phyloP scores from a whole-genome alignment of 64 coral and sea anemone genomes.

The Orbicella faveolata region DNA sequence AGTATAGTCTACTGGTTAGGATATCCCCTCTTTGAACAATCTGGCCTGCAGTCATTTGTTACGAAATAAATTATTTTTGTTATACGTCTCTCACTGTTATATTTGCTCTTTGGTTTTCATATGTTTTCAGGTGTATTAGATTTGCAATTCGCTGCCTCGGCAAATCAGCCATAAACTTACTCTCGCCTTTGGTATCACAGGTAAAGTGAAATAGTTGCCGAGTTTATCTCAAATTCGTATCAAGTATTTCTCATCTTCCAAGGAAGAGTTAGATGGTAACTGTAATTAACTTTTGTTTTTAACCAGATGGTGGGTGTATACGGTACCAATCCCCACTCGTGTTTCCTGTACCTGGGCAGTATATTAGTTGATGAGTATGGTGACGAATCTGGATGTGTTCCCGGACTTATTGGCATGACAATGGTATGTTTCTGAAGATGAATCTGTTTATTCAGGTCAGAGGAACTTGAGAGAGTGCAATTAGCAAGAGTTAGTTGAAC shows the following conservation, averaged over 20 bases:
- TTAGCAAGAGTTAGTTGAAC: too few species aligned
- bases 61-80: not conserved
- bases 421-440: conserved; percentile 46
- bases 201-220: conserved; percentile 14
- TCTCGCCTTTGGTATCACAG: conserved; percentile 80
- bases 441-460: too few species aligned
- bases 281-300: not conserved
- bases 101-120: not conserved
- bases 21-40: too few species aligned
- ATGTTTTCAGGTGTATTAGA: conserved; percentile 75
- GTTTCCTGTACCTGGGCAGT: conserved; percentile 92
- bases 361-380: conserved; percentile 97
- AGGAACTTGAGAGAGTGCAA: too few species aligned
- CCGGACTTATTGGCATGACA: conserved; percentile 85
- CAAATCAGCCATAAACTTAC: conserved; percentile 77
- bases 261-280: not conserved
- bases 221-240: not conserved
- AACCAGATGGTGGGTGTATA: conserved; percentile 79
- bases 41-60: too few species aligned
- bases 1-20: too few species aligned
- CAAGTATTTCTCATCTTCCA: not conserved
- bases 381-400: conserved; percentile 77
- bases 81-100: not conserved
- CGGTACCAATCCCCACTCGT: conserved; percentile 80
- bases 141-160: conserved; percentile 92